These are phyloP conservation scores for Cirrhinus molitorella DNA, from an alignment of 2,797 vertebrate species.

Conservation along the genomic window DNA sequence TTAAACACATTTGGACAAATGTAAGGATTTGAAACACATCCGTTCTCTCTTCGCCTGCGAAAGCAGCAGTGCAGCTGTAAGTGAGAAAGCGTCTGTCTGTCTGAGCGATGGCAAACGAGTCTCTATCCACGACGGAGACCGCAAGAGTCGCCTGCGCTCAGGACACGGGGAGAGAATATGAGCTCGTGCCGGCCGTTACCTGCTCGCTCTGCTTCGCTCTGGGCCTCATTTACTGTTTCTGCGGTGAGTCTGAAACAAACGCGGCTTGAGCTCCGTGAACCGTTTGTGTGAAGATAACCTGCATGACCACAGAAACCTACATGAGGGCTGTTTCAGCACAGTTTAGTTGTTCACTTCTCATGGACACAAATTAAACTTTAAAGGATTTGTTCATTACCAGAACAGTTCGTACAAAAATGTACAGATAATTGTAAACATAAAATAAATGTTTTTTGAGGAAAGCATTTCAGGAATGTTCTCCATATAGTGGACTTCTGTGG, in stretches of 20 bases:
- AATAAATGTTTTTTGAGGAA: too few relatives aligned
- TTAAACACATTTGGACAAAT: neutral
- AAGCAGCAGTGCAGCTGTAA: too few relatives aligned
- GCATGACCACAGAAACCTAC: neutral
- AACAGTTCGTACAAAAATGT: too few relatives aligned
- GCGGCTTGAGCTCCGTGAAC: neutral
- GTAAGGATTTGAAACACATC: neutral
- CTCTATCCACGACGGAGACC: slow-evolving; percentile 41
- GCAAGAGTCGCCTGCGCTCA: slow-evolving; percentile 75
- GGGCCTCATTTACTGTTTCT: slow-evolving; percentile 88
- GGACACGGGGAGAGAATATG: slow-evolving; percentile 77
- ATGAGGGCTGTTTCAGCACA: neutral
- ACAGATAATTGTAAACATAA: too few relatives aligned
- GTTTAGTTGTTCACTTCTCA: neutral
- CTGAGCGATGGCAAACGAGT: neutral
- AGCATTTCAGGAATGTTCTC: too few relatives aligned
- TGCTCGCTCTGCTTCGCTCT: slow-evolving; percentile 83
- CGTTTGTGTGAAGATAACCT: neutral
- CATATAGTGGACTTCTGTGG: too few relatives aligned
- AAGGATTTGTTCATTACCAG: neutral
- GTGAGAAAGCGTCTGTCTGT: neutral
- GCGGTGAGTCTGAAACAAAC: slow-evolving; percentile 78
- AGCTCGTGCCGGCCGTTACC: slow-evolving; percentile 81
- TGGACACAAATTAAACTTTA: neutral
- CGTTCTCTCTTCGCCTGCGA: neutral